A percentile compares a stretch with the other conserved stretches of the same genome.
Evolutionary conservation across 2,113 vertebrate genomes (phyloP).

Genomic region (Corapipo altera): DNA sequence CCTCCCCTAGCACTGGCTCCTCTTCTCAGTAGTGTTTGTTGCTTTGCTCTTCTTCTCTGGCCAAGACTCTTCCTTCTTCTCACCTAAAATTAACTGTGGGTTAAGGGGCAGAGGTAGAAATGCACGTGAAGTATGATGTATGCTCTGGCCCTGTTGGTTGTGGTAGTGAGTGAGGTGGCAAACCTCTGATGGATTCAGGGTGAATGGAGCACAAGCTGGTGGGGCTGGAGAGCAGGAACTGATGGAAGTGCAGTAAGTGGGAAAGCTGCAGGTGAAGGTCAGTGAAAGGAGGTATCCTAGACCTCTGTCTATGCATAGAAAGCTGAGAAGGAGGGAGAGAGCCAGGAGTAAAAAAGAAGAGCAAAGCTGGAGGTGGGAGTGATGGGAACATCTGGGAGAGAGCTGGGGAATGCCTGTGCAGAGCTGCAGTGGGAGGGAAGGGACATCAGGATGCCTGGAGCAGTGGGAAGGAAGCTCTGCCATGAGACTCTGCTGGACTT

Average conservation of each 20-base stretch:
- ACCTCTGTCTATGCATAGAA: neutral
- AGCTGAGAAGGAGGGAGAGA: neutral
- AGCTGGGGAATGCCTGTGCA: neutral
- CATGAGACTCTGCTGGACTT: neutral
- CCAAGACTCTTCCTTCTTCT: neutral
- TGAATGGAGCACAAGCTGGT: neutral
- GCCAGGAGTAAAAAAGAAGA: neutral
- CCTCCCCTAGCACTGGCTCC: neutral
- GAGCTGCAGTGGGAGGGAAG: neutral
- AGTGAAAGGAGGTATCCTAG: neutral
- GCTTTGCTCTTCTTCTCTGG: neutral
- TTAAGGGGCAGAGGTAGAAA: neutral
- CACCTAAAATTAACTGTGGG: neutral
- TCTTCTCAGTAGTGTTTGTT: neutral
- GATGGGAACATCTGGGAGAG: neutral
- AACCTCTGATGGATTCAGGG: neutral
- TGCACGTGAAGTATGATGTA: accelerated
- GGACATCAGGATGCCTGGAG: neutral
- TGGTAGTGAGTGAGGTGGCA: neutral
- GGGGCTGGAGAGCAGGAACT: neutral
- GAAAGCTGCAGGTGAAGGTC: neutral
- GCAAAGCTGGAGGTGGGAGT: neutral
- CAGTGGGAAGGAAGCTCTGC: neutral
- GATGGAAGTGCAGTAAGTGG: neutral
- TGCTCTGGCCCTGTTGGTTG: accelerated